These are phyloP conservation scores for Sphaerophoria rueppellii DNA, from an alignment of 2,888 invertebrate genomes.

Conservation along the genomic window DNA sequence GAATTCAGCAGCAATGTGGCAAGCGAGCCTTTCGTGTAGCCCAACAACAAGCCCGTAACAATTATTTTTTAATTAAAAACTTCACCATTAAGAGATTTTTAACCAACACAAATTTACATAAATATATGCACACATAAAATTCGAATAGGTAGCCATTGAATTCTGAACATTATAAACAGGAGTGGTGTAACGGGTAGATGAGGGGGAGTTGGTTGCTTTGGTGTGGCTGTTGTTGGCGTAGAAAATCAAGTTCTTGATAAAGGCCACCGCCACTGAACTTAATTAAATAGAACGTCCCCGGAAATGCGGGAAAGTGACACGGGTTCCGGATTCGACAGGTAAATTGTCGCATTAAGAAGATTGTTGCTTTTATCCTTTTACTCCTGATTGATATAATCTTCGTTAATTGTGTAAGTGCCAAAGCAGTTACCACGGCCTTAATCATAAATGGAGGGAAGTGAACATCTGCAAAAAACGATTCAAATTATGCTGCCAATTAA, in stretches of 20 bases:
- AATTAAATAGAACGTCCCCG: too few relatives aligned
- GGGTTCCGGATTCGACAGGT: neutral
- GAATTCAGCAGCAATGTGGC: conserved; percentile 4
- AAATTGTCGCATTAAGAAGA: neutral
- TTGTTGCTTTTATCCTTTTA: neutral
- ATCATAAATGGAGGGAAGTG: conserved; percentile 18
- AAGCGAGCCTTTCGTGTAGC: conserved; percentile 24
- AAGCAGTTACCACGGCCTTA: conserved; percentile 43
- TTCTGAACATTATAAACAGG: too few relatives aligned
- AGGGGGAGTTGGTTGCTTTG: too few relatives aligned
- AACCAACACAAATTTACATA: neutral
- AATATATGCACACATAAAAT: neutral
- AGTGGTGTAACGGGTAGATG: too few relatives aligned
- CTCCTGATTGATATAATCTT: conserved; percentile 44
- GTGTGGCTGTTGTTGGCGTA: too few relatives aligned
- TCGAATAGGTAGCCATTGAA: neutral
- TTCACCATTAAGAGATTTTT: conserved; percentile 23
- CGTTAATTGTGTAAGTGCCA: conserved; percentile 61
- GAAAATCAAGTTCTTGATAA: too few relatives aligned
- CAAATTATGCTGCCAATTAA: conserved; percentile 62
- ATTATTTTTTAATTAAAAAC: conserved; percentile 70
- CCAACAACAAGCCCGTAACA: conserved; percentile 41
- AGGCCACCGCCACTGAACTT: too few relatives aligned
- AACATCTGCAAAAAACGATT: conserved; percentile 37
- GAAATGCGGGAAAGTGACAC: neutral